phyloP scores from a whole-genome alignment of 2,113 vertebrate species.

The Helogale parvula region DNA sequence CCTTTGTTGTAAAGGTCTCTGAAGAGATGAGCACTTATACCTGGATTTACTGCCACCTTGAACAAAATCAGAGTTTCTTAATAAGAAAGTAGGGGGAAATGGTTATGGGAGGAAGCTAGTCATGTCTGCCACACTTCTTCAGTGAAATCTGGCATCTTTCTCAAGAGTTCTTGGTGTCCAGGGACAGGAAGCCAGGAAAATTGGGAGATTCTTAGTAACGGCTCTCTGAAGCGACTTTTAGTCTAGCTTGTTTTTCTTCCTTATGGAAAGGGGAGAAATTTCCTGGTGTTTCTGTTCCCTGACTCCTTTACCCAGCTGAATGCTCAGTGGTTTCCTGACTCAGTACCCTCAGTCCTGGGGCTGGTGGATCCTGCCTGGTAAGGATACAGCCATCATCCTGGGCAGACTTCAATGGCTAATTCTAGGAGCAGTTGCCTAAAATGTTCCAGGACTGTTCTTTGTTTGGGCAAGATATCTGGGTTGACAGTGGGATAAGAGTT shows the following conservation, averaged over 20 bases:
- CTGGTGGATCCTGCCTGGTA: background rate
- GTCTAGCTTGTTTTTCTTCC: conserved; percentile 25
- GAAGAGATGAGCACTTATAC: background rate
- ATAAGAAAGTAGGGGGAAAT: background rate
- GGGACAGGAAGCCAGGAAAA: background rate
- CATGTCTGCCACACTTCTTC: background rate
- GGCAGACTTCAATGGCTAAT: background rate
- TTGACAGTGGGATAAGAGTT: background rate
- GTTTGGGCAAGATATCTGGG: background rate
- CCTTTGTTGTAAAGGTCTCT: background rate
- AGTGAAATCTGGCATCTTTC: background rate
- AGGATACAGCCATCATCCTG: background rate
- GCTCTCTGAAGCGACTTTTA: conserved; percentile 48
- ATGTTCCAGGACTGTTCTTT: background rate
- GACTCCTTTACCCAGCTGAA: background rate
- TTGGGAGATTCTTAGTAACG: background rate
- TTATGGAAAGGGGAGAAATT: background rate
- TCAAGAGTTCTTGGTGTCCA: background rate
- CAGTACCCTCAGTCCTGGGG: background rate
- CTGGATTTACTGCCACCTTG: background rate
- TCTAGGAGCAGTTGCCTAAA: background rate
- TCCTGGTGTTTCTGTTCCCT: background rate
- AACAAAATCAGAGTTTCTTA: background rate
- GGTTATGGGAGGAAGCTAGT: background rate
- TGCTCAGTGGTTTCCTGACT: background rate